Evolutionary conservation across 2,113 vertebrate genomes (phyloP), one percentile per base, ranked within the genome.

Genomic region (Manacus vitellinus): DNA sequence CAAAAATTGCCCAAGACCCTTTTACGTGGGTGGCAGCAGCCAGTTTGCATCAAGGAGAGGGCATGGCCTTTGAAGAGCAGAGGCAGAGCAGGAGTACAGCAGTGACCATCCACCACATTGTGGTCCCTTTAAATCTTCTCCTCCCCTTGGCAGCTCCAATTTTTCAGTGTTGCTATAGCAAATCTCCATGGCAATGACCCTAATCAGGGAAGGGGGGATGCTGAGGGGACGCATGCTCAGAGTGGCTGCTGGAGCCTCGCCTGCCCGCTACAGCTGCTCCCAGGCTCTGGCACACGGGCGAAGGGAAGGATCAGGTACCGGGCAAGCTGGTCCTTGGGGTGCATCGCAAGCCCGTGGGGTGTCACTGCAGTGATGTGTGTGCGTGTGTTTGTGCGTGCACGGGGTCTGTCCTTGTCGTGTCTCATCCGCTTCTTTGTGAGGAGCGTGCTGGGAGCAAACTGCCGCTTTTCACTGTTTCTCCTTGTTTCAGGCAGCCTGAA

Each of bases 171-270:
- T 96, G 95, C 96, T 65, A 96, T 97, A 94, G 96, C 91, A 61
- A 92, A 78, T 97, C 96, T 95, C 96, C 95, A 95, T 96, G 95
- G 96, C 95, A 94, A 97, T 94, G 96, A 87, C 96, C 94, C 96
- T n/a, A 31, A 91, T 95, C 86, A 63, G 86, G 56, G 80, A 81
- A 90, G 59, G 68, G 91, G 95, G 86, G 68, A 78, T 95, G 83
- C 83, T 22, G 44, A 35, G 85, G 91, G 80, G 20, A 56, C 96
- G 96, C 95, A 97, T 97, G 96, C 97, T 95, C 95, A 31, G 76
- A 96, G 95, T 14, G 72, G 71, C 82, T 95, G 88, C 93, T 95
- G 85, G 84, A 97, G 88, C 88, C 94, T 88, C 37, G 37, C 37
- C 66, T 91, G 82, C 91, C 96, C 11, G 2, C 63, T 62, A 8